Conservation (phyloP, 2,888 invertebrate genomes). For the Conomelus anceps region DNA sequence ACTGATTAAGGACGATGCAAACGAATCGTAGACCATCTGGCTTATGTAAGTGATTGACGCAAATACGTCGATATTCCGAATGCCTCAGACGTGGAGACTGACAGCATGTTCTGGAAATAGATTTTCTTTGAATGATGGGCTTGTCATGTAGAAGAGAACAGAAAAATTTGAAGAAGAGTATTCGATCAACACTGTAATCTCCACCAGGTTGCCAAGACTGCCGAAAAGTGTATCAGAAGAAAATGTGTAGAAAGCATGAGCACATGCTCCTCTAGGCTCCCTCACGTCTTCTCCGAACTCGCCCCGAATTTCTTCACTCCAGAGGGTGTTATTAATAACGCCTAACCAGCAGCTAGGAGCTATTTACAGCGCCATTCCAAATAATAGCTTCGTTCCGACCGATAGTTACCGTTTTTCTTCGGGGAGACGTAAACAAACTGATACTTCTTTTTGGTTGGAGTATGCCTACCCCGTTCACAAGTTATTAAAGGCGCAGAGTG, state of each 20-base stretch:
- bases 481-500: not conserved
- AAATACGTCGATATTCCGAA: not conserved
- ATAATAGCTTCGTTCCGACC: not conserved
- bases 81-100: not conserved
- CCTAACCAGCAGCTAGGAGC: not conserved
- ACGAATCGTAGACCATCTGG: not conserved
- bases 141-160: not conserved
- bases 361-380: not conserved
- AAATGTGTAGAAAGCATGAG: not conserved
- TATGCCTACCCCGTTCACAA: not conserved
- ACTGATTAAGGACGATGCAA: too few species aligned
- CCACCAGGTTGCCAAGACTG: too few species aligned
- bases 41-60: not conserved
- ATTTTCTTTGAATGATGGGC: not conserved
- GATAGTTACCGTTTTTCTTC: not conserved
- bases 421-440: not conserved
- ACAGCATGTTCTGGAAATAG: not conserved
- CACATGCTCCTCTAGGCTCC: not conserved
- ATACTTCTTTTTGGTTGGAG: not conserved
- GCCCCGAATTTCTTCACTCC: not conserved
- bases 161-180: not conserved
- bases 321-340: not conserved
- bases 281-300: too few species aligned
- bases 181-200: not conserved
- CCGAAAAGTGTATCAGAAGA: not conserved